These are phyloP conservation scores for Aurelia aurita complex sp. Pacific DNA, from an alignment of 30 jellyfish, hydroid and myxozoan genomes.

Conservation along the genomic window DNA sequence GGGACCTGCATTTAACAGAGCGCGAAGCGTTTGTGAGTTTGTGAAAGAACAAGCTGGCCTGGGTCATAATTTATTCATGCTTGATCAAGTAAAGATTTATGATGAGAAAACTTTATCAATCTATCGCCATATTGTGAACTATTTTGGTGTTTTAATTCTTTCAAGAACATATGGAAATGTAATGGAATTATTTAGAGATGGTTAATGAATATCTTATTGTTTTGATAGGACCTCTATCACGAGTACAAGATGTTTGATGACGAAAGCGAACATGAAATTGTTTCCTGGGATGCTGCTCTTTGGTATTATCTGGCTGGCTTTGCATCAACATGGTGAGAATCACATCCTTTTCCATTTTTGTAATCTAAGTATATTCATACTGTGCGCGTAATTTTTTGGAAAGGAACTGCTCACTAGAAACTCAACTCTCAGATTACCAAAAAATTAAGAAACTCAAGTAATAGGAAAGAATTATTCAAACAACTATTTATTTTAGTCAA, in stretches of 20 bases:
- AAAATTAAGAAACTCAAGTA: too few relatives aligned
- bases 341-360: not conserved
- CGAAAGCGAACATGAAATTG: slow-evolving; percentile 29
- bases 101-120: slow-evolving; percentile 23
- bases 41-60: slow-evolving; percentile 54
- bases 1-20: slow-evolving; percentile 50
- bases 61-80: slow-evolving; percentile 39
- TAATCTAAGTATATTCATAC: too few relatives aligned
- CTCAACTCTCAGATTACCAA: too few relatives aligned
- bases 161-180: too few relatives aligned
- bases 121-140: not conserved
- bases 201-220: not conserved
- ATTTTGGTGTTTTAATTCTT: too few relatives aligned
- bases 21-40: slow-evolving; percentile 66
- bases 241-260: slow-evolving; percentile 42
- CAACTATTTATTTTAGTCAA: too few relatives aligned
- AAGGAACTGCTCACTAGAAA: too few relatives aligned
- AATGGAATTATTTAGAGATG: not conserved
- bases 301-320: not conserved
- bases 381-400: too few relatives aligned
- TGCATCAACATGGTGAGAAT: not conserved
- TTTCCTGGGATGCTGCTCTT: not conserved
- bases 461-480: too few relatives aligned
- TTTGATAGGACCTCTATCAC: not conserved
- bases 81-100: not conserved